A percentile compares a stretch with the other conserved stretches of the same genome.
Evolutionary conservation across 2,888 invertebrate species (phyloP).

Genomic region (Rhagium mordax): DNA sequence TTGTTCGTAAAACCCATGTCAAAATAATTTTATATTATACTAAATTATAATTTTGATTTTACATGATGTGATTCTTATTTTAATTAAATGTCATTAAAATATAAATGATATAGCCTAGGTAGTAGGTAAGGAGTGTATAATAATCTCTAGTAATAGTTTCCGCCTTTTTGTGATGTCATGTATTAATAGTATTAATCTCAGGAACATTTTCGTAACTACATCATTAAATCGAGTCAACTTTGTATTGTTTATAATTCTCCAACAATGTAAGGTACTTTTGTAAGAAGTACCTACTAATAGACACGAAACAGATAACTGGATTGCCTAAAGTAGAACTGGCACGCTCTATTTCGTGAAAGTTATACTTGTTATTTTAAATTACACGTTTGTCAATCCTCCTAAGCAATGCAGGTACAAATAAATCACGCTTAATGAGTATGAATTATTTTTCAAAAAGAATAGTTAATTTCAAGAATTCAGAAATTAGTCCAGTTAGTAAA

Average conservation of each 20-base stretch:
- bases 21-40: too few species aligned
- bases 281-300: conserved; percentile 22
- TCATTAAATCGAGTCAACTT: conserved; percentile 16
- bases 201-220: conserved; percentile 5
- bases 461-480: too few species aligned
- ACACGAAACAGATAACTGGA: conserved; percentile 12
- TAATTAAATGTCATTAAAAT: too few species aligned
- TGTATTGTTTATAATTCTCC: conserved; percentile 15
- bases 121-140: too few species aligned
- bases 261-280: conserved; percentile 15
- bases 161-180: not conserved
- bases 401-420: too few species aligned
- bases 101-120: not conserved
- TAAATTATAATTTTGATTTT: too few species aligned
- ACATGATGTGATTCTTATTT: too few species aligned
- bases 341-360: conserved; percentile 36
- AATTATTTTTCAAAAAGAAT: too few species aligned
- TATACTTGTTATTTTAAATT: conserved; percentile 12
- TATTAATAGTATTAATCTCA: not conserved
- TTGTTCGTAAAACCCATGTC: too few species aligned
- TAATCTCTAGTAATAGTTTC: too few species aligned
- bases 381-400: not conserved
- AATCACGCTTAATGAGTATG: too few species aligned
- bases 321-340: conserved; percentile 16
- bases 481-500: too few species aligned